Conservation (phyloP, 2,888 invertebrate genomes). For the Limnephilus lunatus region DNA sequence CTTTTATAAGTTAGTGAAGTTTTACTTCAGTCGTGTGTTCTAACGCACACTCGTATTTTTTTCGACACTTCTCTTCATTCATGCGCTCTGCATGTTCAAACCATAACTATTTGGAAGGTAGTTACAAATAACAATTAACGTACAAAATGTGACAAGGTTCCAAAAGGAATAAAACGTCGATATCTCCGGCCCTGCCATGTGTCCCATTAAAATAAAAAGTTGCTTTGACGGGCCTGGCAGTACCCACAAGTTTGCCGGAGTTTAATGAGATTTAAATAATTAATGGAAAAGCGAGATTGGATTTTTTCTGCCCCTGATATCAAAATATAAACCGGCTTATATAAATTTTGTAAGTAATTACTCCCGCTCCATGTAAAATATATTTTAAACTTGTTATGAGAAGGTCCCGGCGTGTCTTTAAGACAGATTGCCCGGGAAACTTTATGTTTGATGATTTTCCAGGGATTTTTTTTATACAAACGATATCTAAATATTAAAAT, state of each 20-base stretch:
- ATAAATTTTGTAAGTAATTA: constrained; percentile 67
- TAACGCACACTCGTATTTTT: too few species aligned
- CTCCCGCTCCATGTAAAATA: constrained; percentile 66
- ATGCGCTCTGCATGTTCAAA: too few species aligned
- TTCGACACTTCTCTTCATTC: too few species aligned
- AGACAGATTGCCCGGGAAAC: constrained; percentile 66
- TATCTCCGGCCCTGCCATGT: constrained; percentile 61
- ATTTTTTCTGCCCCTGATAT: constrained; percentile 71
- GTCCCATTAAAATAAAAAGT: constrained; percentile 66
- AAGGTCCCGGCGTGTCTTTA: constrained; percentile 60
- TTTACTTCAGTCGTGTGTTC: too few species aligned
- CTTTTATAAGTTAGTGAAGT: too few species aligned
- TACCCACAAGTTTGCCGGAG: constrained; percentile 73
- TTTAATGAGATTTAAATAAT: constrained; percentile 79
- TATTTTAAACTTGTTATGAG: constrained; percentile 66
- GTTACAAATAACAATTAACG: not conserved
- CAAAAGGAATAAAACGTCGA: not conserved
- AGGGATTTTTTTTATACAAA: constrained; percentile 64
- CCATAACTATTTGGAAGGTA: not conserved
- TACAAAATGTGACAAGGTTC: not conserved
- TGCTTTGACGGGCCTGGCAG: constrained; percentile 66
- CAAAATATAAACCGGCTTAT: constrained; percentile 66
- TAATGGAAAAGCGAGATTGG: constrained; percentile 78
- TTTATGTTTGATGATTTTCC: constrained; percentile 66
- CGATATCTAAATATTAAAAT: constrained; percentile 57